Evolutionary conservation across 2,113 vertebrate genomes (phyloP).

Genomic region (Gracilinanus agilis): DNA sequence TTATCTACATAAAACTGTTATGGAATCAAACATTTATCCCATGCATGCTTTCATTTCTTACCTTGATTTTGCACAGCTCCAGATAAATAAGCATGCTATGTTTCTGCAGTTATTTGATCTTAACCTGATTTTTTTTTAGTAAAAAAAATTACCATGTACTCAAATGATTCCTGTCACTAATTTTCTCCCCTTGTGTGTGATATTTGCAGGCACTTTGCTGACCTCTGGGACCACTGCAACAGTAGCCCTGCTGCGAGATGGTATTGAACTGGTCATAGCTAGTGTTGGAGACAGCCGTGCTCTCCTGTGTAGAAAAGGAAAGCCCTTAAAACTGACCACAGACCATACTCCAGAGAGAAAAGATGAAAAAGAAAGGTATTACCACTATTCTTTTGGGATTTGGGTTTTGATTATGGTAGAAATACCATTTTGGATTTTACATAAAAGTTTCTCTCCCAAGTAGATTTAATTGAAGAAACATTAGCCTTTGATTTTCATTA

Average conservation of each 20-base stretch:
- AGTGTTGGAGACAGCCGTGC: constrained; percentile 98
- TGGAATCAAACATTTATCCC: constrained; percentile 64
- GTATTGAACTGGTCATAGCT: constrained; percentile 96
- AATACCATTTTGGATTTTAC: constrained; percentile 34
- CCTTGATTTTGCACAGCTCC: constrained; percentile 62
- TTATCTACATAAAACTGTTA: constrained; percentile 85
- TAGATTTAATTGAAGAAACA: background rate
- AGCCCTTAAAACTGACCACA: constrained; percentile 94
- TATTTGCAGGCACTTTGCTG: constrained; percentile 87
- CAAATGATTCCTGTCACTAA: constrained; percentile 60
- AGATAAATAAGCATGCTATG: constrained; percentile 69
- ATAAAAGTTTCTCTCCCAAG: constrained; percentile 29
- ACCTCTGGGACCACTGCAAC: constrained; percentile 95
- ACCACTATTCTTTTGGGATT: background rate
- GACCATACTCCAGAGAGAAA: constrained; percentile 98
- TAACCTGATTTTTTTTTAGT: constrained; percentile 49
- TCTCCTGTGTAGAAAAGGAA: constrained; percentile 96
- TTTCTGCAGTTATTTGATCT: constrained; percentile 54
- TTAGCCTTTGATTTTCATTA: background rate
- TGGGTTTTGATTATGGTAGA: constrained; percentile 27
- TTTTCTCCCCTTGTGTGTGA: constrained; percentile 67
- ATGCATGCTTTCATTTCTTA: constrained; percentile 73
- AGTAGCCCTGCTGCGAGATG: constrained; percentile 95
- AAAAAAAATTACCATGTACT: constrained; percentile 53
- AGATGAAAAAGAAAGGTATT: constrained; percentile 97